phyloP scores from a whole-genome alignment of 2,888 invertebrate genomes.

The Rhamphomyia laevipes region DNA sequence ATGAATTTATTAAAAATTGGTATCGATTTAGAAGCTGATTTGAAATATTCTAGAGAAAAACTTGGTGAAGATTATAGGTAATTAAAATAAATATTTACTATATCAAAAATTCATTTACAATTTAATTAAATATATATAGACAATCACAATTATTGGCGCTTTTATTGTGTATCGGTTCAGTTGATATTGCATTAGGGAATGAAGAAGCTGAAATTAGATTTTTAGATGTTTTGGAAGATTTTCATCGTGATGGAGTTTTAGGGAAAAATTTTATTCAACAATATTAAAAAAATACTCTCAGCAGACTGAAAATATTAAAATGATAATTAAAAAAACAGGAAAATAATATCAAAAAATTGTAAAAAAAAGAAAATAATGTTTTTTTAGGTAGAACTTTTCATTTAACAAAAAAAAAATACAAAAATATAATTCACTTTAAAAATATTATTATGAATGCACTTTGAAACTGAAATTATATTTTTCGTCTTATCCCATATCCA shows the following conservation, averaged over 20 bases:
- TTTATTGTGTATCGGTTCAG: slow-evolving; percentile 65
- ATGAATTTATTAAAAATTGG: slow-evolving; percentile 48
- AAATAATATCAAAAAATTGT: background rate
- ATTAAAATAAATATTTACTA: background rate
- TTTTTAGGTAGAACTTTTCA: background rate
- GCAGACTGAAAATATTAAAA: no score
- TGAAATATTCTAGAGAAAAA: slow-evolving; percentile 43
- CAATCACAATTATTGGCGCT: slow-evolving; percentile 62
- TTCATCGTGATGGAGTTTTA: slow-evolving; percentile 58
- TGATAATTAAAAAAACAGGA: background rate
- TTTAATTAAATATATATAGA: slow-evolving; percentile 20
- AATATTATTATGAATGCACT: no score
- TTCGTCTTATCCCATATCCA: no score
- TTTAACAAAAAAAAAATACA: background rate
- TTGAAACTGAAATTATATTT: no score
- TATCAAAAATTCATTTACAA: no score
- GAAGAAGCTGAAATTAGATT: slow-evolving; percentile 62
- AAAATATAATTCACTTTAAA: background rate
- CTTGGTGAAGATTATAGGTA: slow-evolving; percentile 43
- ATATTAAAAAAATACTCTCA: background rate
- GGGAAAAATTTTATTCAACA: slow-evolving; percentile 1
- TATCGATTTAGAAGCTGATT: slow-evolving; percentile 46
- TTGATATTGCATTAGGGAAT: slow-evolving; percentile 68
- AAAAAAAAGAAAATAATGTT: background rate
- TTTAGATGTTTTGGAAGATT: slow-evolving; percentile 60